These are phyloP conservation scores for Tenthredo notha DNA, from an alignment of 2,888 invertebrate species.

Conservation along the genomic window DNA sequence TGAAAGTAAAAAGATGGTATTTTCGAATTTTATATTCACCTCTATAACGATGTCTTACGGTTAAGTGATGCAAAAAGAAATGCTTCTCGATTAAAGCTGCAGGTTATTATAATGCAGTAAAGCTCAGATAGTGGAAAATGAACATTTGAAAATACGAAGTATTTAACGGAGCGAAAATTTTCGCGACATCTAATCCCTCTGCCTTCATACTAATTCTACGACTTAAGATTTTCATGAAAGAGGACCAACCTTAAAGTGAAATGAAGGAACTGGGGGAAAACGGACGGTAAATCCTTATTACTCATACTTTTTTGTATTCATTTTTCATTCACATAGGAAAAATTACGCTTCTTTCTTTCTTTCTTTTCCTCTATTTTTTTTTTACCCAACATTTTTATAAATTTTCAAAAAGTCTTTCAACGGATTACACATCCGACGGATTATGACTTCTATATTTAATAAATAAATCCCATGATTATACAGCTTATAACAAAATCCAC, in stretches of 20 bases:
- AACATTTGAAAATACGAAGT: constrained; percentile 34
- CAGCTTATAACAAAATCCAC: neutral
- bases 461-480: neutral
- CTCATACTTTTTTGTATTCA: neutral
- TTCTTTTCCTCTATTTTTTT: neutral
- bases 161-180: constrained; percentile 35
- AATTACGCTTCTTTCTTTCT: neutral
- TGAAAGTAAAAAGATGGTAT: neutral
- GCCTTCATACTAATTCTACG: constrained; percentile 38
- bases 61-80: neutral
- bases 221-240: constrained; percentile 30
- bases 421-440: neutral
- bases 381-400: neutral
- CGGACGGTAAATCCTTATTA: constrained; percentile 22
- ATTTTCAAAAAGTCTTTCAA: neutral
- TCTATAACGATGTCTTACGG: neutral
- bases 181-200: constrained; percentile 34
- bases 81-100: neutral
- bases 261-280: constrained; percentile 9
- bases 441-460: neutral
- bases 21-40: neutral
- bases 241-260: neutral
- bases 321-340: constrained; percentile 11
- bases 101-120: neutral
- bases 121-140: constrained; percentile 29